phyloP scores from a whole-genome alignment of 2,113 vertebrate genomes.

The Rissa tridactyla region DNA sequence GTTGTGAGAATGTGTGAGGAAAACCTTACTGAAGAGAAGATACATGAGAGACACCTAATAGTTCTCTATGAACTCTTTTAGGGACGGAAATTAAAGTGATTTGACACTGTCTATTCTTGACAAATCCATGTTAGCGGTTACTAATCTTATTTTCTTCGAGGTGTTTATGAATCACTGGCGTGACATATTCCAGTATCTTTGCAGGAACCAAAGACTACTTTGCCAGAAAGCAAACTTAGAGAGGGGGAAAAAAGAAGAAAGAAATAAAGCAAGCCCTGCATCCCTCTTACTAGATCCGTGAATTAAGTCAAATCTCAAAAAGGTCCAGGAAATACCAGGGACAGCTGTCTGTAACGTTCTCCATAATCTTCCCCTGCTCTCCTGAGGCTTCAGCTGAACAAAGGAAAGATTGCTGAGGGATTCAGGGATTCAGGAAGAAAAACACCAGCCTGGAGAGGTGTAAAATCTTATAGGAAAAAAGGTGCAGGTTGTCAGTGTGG shows the following conservation, averaged over 20 bases:
- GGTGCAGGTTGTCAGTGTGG: neutral
- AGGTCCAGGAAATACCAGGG: neutral
- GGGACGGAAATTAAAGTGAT: neutral
- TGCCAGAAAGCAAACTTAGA: neutral
- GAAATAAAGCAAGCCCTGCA: no score
- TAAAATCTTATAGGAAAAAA: neutral
- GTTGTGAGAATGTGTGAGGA: neutral
- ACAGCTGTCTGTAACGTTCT: neutral
- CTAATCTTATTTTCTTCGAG: neutral
- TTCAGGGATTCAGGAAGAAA: neutral
- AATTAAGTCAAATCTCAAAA: neutral
- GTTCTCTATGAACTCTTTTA: neutral
- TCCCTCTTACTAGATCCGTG: neutral
- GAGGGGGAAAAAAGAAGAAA: fast-evolving
- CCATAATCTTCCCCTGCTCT: neutral
- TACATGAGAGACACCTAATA: neutral
- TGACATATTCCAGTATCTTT: neutral
- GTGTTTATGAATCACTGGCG: neutral
- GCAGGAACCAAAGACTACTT: neutral
- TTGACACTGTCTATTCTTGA: neutral
- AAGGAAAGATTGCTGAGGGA: neutral
- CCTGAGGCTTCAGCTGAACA: neutral
- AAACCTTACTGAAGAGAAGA: neutral
- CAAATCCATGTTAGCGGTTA: neutral
- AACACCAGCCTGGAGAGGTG: neutral